Conservation (phyloP, 2,888 invertebrate genomes). For the Neoitamus cyanurus region DNA sequence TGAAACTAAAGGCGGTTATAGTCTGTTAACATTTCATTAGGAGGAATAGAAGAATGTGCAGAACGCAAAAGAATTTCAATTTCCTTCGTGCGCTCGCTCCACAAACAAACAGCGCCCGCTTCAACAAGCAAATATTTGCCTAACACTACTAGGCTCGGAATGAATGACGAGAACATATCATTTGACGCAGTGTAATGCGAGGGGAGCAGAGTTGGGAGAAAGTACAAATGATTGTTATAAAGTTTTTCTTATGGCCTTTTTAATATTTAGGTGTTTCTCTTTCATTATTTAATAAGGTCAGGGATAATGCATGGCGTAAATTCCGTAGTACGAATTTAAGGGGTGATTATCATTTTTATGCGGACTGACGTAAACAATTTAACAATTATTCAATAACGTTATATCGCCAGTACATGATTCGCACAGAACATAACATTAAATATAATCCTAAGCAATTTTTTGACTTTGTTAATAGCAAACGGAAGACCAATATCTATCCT, state of each 20-base stretch:
- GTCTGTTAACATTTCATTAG: neutral
- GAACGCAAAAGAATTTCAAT: conserved; percentile 25
- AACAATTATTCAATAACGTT: no score
- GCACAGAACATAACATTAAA: no score
- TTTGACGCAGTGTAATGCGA: neutral
- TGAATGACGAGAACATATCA: neutral
- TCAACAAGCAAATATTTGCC: neutral
- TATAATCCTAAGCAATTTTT: no score
- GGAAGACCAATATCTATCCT: no score
- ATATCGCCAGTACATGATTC: no score
- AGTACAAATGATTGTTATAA: neutral
- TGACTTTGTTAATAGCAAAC: no score
- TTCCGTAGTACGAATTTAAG: no score
- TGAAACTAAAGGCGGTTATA: neutral
- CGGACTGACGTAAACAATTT: no score
- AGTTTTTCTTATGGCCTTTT: neutral
- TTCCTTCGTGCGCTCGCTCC: neutral
- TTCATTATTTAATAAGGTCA: neutral
- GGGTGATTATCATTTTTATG: no score
- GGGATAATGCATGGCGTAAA: neutral
- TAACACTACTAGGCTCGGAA: neutral
- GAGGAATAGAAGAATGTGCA: neutral
- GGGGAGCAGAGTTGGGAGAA: neutral
- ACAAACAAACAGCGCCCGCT: neutral
- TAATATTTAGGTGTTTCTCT: neutral